Evolutionary conservation across 2,888 invertebrate genomes (phyloP), one percentile per base, ranked within the genome.

Genomic region (Sarcophaga subvicina): DNA sequence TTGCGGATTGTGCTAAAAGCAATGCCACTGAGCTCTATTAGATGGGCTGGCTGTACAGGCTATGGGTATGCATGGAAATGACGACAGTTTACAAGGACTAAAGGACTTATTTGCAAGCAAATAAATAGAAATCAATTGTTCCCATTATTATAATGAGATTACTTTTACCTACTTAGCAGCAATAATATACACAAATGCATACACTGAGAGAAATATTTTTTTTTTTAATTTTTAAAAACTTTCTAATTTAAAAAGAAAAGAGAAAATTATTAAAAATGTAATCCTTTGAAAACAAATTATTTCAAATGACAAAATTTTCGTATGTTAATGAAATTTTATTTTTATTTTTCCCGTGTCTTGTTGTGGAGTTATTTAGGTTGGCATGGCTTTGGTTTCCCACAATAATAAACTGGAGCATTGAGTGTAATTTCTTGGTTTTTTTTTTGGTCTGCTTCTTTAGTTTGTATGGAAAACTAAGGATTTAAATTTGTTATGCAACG

Each of bases 71-170:
- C 11, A 76, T 17, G 60, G 70, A 73, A 54, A 64, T 54, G 73
- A 66, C 37, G 71, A 73, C 70, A 77, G 80, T 63, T 82, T 71
- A 62, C 54, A 60, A 64, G 37, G 62, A 71, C 49, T 59, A 79
- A 37, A 85, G 83, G 75, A 88, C 86, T 88, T 87, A 83, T 88
- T 88, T 86, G 88, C 83, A 81, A 85, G 84, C 89, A 90, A 89
- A 90, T 90, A 90, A 90, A 91, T 90, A 90, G 90, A 92, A 92
- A 92, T 92, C 92, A 92, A 92, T 92, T 92, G 92, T 92, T 91
- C 91, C 91, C 92, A 92, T 92, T 92, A 92, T 92, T 91, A 91
- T 92, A 92, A 92, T 92, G 92, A 92, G 92, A 92, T 92, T 92
- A 92, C 88, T 89, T 88, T 91, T 91, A 91, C 91, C 91, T 91